phyloP scores from a whole-genome alignment of 2,797 vertebrate genomes.

The Saguinus oedipus region DNA sequence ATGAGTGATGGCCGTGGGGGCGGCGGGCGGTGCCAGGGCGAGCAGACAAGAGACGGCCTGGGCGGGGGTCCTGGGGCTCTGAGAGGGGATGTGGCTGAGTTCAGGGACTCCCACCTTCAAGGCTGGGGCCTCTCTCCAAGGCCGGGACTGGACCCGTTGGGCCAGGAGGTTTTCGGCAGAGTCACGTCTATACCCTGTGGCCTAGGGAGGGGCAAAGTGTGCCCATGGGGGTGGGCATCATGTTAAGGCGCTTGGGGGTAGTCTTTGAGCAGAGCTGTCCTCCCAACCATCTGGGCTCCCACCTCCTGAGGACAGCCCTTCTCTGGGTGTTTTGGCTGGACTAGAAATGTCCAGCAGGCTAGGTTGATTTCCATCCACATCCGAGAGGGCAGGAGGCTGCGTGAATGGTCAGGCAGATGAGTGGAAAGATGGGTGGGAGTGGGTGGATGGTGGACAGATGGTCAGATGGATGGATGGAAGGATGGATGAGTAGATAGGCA shows the following conservation, averaged over 20 bases:
- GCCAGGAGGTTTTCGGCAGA: not conserved
- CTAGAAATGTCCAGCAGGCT: too few relatives aligned
- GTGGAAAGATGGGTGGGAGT: too few relatives aligned
- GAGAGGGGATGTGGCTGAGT: not conserved
- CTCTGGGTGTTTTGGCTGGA: not conserved
- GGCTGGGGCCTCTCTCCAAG: not conserved
- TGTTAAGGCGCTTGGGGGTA: fast-evolving
- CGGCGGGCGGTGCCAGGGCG: too few relatives aligned
- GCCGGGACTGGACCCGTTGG: not conserved
- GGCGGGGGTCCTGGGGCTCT: not conserved
- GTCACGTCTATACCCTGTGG: too few relatives aligned
- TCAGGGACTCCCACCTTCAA: not conserved
- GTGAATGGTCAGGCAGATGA: too few relatives aligned
- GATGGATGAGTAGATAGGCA: too few relatives aligned
- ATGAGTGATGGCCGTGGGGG: not conserved
- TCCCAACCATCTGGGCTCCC: too few relatives aligned
- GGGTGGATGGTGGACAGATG: too few relatives aligned
- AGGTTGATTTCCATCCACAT: too few relatives aligned
- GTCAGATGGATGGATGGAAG: not conserved
- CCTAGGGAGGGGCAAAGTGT: not conserved
- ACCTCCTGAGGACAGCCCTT: not conserved
- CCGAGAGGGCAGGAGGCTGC: too few relatives aligned
- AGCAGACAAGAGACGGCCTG: not conserved
- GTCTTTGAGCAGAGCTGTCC: not conserved
- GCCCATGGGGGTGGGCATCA: not conserved